phyloP scores from a whole-genome alignment of 2,888 invertebrate genomes.

The Cantharis rufa region DNA sequence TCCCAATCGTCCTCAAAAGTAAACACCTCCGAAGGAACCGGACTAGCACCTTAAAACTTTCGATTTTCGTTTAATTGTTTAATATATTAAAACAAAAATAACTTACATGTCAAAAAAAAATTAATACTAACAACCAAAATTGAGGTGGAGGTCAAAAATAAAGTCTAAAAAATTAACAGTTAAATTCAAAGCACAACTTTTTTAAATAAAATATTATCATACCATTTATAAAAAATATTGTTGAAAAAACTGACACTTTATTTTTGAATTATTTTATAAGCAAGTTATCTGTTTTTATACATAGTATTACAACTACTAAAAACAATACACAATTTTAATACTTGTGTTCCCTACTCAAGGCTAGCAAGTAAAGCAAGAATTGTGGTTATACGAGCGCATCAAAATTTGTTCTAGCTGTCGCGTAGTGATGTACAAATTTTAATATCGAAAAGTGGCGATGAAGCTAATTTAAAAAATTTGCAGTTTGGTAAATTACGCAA shows the following conservation, averaged over 20 bases:
- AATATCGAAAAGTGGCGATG: background rate
- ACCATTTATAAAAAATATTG: background rate
- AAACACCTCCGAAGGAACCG: conserved; percentile 1
- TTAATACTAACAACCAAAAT: background rate
- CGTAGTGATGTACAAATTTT: background rate
- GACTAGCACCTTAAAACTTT: conserved; percentile 13
- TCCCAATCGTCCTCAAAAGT: conserved; percentile 40
- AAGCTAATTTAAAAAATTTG: background rate
- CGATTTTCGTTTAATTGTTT: background rate
- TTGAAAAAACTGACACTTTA: background rate
- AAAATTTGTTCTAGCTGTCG: background rate
- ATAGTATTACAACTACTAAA: conserved; percentile 11
- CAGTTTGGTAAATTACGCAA: background rate
- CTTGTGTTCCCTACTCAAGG: conserved; percentile 33
- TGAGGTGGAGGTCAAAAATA: background rate
- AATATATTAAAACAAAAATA: background rate
- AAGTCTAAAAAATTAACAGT: background rate
- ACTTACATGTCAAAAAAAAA: background rate
- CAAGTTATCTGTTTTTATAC: conserved; percentile 6
- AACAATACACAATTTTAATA: conserved; percentile 17
- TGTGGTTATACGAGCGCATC: background rate
- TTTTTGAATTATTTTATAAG: background rate
- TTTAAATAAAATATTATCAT: background rate
- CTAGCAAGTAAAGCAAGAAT: conserved; percentile 35
- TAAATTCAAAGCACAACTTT: background rate